Evolutionary conservation across 2,113 vertebrate species (phyloP).

Genomic region (Chaetorhynchus papuensis): DNA sequence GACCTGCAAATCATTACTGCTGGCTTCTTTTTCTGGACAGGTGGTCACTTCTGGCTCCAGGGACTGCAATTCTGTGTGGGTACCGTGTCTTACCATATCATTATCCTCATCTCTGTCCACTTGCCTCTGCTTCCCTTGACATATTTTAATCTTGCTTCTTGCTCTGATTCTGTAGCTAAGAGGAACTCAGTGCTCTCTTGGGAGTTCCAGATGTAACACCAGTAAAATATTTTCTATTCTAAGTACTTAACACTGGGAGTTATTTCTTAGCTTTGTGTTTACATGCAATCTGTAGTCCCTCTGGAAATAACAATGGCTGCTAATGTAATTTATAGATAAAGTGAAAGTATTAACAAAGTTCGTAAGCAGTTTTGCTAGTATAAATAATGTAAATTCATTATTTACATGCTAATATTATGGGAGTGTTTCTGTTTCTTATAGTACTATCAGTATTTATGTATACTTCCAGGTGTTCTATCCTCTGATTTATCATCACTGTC

Average conservation of each 20-base stretch:
- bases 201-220: neutral
- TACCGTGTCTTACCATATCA: neutral
- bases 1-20: neutral
- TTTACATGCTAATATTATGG: neutral
- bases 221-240: neutral
- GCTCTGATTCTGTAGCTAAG: neutral
- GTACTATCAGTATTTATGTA: neutral
- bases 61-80: rapidly evolving
- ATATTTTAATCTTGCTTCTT: neutral
- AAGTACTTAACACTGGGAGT: neutral
- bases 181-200: neutral
- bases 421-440: neutral
- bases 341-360: neutral
- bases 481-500: neutral
- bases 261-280: conserved; percentile 9
- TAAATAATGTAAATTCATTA: neutral
- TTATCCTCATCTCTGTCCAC: neutral
- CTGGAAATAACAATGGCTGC: neutral
- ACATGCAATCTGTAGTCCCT: neutral
- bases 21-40: neutral
- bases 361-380: neutral
- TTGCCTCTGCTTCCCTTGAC: neutral
- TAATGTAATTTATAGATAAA: conserved; percentile 1
- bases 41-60: neutral
- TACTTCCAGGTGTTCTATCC: neutral